Percentiles rank a stretch among this genome's conserved stretches.
Conservation (phyloP, 2,113 vertebrate species). For the Dipodomys ordii region DNA sequence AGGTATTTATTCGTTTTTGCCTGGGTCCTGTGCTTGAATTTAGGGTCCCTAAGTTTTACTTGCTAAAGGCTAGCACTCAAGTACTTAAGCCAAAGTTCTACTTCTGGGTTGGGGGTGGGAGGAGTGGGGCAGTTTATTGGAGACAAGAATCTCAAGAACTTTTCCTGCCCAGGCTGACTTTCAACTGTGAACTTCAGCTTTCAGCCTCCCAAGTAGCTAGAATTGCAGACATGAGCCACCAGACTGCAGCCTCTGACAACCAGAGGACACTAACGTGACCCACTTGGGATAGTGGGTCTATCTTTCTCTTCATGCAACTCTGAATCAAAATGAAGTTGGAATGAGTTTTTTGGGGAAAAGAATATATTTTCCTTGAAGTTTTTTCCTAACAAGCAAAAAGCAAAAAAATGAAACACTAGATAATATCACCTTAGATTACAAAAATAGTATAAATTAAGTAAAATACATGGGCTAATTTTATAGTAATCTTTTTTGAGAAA, state of each 20-base stretch:
- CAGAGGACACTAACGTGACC: accelerated
- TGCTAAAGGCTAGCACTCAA: too few species aligned
- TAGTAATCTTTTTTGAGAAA: constrained; percentile 5
- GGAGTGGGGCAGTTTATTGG: too few species aligned
- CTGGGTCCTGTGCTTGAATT: too few species aligned
- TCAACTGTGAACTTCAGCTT: too few species aligned
- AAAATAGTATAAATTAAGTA: not conserved
- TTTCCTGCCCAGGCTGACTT: too few species aligned
- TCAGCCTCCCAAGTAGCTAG: too few species aligned
- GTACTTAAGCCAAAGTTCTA: too few species aligned
- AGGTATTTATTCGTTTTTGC: too few species aligned
- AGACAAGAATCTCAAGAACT: too few species aligned
- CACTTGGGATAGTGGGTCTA: accelerated
- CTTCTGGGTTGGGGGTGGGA: too few species aligned
- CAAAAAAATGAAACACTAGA: not conserved
- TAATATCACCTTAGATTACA: not conserved
- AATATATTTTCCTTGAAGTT: not conserved
- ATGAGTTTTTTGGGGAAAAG: not conserved
- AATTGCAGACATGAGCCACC: too few species aligned
- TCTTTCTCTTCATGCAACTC: not conserved
- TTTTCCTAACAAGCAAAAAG: not conserved
- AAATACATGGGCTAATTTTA: not conserved
- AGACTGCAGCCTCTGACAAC: not conserved
- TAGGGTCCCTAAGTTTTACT: too few species aligned
- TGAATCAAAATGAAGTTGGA: not conserved